These are phyloP conservation scores for Lithophane leautieri DNA, from an alignment of 2,888 invertebrate species.

Conservation along the genomic window DNA sequence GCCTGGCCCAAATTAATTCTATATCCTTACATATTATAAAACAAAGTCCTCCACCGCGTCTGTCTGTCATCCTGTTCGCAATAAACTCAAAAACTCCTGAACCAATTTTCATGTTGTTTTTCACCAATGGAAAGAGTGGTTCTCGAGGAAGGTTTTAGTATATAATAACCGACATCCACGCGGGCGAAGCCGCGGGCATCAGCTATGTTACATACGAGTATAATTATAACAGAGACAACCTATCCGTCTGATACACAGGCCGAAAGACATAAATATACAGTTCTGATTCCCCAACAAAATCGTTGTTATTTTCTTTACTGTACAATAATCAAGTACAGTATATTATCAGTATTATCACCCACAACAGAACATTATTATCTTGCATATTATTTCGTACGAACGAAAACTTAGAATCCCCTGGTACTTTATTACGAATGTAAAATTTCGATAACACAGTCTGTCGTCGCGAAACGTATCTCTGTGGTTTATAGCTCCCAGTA, in stretches of 20 bases:
- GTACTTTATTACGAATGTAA: constrained; percentile 70
- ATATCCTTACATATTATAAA: too few relatives aligned
- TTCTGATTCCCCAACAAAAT: too few relatives aligned
- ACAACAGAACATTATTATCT: constrained; percentile 35
- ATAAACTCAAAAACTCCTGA: too few relatives aligned
- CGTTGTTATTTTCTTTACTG: neutral
- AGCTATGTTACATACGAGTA: too few relatives aligned
- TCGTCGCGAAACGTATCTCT: constrained; percentile 67
- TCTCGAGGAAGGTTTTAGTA: too few relatives aligned
- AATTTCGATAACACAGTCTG: constrained; percentile 69
- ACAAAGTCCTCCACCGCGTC: too few relatives aligned
- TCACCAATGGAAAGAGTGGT: too few relatives aligned
- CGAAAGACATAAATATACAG: too few relatives aligned
- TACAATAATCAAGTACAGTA: neutral
- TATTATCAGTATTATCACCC: neutral
- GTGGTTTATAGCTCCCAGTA: constrained; percentile 67
- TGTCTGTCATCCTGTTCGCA: too few relatives aligned
- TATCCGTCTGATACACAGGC: neutral
- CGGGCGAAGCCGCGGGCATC: too few relatives aligned
- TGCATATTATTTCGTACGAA: constrained; percentile 18
- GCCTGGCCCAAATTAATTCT: neutral
- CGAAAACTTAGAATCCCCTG: constrained; percentile 47
- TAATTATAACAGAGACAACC: neutral
- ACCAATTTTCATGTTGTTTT: too few relatives aligned
- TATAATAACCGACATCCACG: too few relatives aligned